Evolutionary conservation across 2,888 invertebrate genomes (phyloP).

Genomic region (Nebria brevicollis): DNA sequence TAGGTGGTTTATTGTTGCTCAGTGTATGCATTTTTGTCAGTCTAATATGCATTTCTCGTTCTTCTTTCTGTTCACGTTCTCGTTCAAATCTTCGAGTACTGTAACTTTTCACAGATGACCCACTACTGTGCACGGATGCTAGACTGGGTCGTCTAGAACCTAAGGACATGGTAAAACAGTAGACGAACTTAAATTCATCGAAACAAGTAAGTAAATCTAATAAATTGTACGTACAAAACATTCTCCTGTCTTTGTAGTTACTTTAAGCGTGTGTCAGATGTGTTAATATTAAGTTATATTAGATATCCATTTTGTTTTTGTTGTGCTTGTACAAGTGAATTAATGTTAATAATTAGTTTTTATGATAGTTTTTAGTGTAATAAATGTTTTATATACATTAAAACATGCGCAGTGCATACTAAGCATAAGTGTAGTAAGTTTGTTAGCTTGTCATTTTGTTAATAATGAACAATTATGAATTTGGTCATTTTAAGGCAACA

Average conservation of each 20-base stretch:
- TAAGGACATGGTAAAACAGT: slow-evolving; percentile 55
- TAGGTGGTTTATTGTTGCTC: slow-evolving; percentile 66
- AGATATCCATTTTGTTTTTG: slow-evolving; percentile 33
- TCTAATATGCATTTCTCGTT: slow-evolving; percentile 81
- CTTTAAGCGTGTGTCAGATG: slow-evolving; percentile 35
- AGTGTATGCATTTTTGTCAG: slow-evolving; percentile 69
- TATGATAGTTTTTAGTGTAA: slow-evolving; percentile 5
- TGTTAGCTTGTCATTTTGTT: background rate
- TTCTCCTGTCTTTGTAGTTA: slow-evolving; percentile 26
- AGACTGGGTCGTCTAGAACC: slow-evolving; percentile 90
- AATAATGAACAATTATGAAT: background rate
- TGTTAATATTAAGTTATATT: slow-evolving; percentile 27
- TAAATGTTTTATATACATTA: background rate
- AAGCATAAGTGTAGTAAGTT: background rate
- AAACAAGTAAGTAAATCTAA: background rate
- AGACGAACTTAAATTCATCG: slow-evolving; percentile 3
- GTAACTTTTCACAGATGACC: slow-evolving; percentile 84
- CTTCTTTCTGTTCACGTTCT: slow-evolving; percentile 84
- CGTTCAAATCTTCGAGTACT: slow-evolving; percentile 82
- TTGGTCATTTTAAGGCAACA: background rate
- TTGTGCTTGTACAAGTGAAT: slow-evolving; percentile 35
- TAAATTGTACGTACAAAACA: slow-evolving; percentile 42
- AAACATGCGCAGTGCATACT: slow-evolving; percentile 16
- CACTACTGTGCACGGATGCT: slow-evolving; percentile 85
- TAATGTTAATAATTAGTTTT: background rate